phyloP scores from a whole-genome alignment of 1,140 invertebrate species.

The Hypothenemus hampei region DNA sequence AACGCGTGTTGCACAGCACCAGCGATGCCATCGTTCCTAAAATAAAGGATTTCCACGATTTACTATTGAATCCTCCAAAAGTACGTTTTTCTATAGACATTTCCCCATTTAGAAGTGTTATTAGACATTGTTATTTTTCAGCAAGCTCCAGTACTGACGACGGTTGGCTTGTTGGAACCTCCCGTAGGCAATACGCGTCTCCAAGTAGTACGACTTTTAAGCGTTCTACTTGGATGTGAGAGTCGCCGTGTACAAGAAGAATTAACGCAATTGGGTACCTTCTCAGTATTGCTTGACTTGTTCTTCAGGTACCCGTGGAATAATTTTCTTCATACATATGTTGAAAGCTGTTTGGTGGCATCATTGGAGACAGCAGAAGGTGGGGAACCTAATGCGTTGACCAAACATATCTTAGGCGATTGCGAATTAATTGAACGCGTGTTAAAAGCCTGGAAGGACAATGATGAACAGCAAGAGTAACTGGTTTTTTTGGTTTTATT shows the following conservation, averaged over 20 bases:
- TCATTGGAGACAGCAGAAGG: slow-evolving; percentile 52
- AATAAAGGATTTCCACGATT: slow-evolving; percentile 64
- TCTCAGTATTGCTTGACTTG: slow-evolving; percentile 63
- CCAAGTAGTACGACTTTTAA: slow-evolving; percentile 67
- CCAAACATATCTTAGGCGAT: slow-evolving; percentile 51
- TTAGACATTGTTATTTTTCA: slow-evolving; percentile 33
- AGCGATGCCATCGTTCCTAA: slow-evolving; percentile 60
- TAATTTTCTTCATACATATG: slow-evolving; percentile 85
- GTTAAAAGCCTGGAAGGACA: slow-evolving; percentile 52
- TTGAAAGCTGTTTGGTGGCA: slow-evolving; percentile 66
- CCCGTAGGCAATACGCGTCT: slow-evolving; percentile 73
- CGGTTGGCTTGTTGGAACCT: slow-evolving; percentile 59
- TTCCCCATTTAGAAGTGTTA: neutral
- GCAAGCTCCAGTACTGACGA: slow-evolving; percentile 60
- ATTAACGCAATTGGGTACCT: slow-evolving; percentile 46
- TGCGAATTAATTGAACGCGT: slow-evolving; percentile 51
- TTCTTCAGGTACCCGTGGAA: slow-evolving; percentile 82
- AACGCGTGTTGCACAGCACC: slow-evolving; percentile 54
- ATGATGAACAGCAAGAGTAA: slow-evolving; percentile 51
- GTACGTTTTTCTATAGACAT: slow-evolving; percentile 47
- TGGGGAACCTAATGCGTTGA: slow-evolving; percentile 47
- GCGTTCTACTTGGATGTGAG: slow-evolving; percentile 63
- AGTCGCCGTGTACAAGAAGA: slow-evolving; percentile 49
- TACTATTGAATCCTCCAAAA: slow-evolving; percentile 68
- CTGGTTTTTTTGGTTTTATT: slow-evolving; percentile 26